Conservation (phyloP, 30 jellyfish, hydroid and myxozoan genomes). For the Rhopilema esculentum region DNA sequence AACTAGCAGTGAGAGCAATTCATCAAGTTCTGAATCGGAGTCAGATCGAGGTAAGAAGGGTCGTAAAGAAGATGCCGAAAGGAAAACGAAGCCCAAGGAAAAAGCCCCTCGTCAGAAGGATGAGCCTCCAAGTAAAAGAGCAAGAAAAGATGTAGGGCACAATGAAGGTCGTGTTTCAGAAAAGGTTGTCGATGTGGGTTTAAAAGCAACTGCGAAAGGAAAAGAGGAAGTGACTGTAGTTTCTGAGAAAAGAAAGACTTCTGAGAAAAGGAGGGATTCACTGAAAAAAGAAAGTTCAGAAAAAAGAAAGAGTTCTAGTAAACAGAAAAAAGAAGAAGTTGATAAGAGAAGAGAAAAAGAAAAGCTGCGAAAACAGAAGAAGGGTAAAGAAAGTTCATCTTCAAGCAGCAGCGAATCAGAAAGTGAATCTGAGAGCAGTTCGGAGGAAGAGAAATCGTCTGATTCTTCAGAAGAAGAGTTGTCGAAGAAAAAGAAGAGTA, state of each 20-base stretch:
- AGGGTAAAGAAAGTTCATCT: constrained; percentile 13
- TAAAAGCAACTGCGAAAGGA: not conserved
- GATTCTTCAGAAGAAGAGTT: constrained; percentile 31
- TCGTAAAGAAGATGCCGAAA: not conserved
- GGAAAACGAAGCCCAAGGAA: not conserved
- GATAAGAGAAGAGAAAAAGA: constrained; percentile 1
- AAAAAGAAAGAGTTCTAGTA: constrained; percentile 13
- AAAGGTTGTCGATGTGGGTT: not conserved
- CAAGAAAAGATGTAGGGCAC: constrained; percentile 2
- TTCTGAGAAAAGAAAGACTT: not conserved
- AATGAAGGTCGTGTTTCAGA: not conserved
- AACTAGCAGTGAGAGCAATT: constrained; percentile 29
- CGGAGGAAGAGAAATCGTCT: constrained; percentile 22
- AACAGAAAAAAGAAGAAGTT: not conserved
- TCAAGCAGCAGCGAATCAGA: constrained; percentile 80
- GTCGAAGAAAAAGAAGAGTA: not conserved
- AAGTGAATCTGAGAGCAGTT: constrained; percentile 32
- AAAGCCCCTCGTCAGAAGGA: constrained; percentile 3
- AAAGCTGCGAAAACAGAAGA: constrained; percentile 25
- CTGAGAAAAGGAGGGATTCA: not conserved
- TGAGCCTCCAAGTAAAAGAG: constrained; percentile 24
- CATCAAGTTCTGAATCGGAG: constrained; percentile 59
- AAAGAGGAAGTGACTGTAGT: not conserved
- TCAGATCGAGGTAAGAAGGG: not conserved
- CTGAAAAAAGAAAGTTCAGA: not conserved